Base-by-base conservation (phyloP, 2,888 invertebrate species). In the Magallana nippona region DNA sequence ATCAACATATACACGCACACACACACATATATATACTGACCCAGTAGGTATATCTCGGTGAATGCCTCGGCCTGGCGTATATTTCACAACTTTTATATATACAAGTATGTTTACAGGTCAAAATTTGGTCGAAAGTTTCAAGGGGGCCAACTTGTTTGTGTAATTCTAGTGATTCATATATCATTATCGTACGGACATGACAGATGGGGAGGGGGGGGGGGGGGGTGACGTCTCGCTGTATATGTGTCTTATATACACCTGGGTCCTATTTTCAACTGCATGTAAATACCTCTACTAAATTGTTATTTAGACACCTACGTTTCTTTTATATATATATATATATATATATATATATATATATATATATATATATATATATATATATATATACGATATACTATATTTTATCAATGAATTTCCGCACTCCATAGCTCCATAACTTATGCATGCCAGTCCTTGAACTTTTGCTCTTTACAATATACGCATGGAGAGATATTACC, bases 371-470 rank as follows among this genome's bases (percentile, higher is more conserved):
- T n/a, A n/a, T n/a, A 57, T 17, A 17, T 58, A 58, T 58, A 11
- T 58, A 10, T 58, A 60, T 60, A 15, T 60, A 60, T 60, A 60
- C n/a, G 0, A 8, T n/a, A 60, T 17, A n/a, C 22, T 32, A 1
- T 71, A 27, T 10, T 71, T 71, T 22, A 71, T 71, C 71, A 71
- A 71, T 71, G 71, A 27, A 71, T 71, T 32, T 71, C 15, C 32
- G 60, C 11, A 27, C 5, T 44, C 8, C 44, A 44, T 44, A 44
- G 8, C 44, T 8, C 44, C 44, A 44, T 44, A 8, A 44, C 44
- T 44, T 44, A 3, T 44, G 32, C 27, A 71, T 22, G 8, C 15
- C 5, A 71, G 32, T 22, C 71, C 71, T 71, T 71, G 71, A 71
- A 71, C 71, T 71, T 71, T 71, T 71, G 71, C 71, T 27, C 71